These are phyloP conservation scores for Drosophila crucigera DNA, from an alignment of 2,888 invertebrate genomes.

Conservation along the genomic window DNA sequence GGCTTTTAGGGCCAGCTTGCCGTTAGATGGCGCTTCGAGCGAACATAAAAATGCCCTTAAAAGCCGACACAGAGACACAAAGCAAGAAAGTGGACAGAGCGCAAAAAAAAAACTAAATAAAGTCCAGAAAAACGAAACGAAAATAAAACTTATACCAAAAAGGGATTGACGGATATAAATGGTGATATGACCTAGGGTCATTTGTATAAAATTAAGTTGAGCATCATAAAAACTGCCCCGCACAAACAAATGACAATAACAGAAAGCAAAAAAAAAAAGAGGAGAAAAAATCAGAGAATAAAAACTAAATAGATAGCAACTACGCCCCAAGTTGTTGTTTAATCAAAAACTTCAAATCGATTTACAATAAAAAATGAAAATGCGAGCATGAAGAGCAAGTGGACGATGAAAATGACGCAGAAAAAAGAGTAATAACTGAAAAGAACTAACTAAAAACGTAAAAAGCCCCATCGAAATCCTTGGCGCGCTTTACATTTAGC, in stretches of 20 bases:
- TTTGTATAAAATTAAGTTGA: conserved; percentile 81
- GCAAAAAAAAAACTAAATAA: conserved; percentile 15
- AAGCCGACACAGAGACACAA: conserved; percentile 59
- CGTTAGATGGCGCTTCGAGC: conserved; percentile 78
- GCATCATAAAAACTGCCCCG: conserved; percentile 71
- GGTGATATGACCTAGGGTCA: conserved; percentile 81
- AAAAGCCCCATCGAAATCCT: conserved; percentile 45
- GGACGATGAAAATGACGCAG: neutral
- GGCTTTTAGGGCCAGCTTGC: conserved; percentile 77
- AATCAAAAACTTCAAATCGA: conserved; percentile 79
- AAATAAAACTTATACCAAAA: conserved; percentile 80
- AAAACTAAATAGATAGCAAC: conserved; percentile 59
- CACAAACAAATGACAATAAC: conserved; percentile 66
- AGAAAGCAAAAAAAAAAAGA: conserved; percentile 19
- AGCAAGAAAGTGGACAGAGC: conserved; percentile 34
- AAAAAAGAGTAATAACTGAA: conserved; percentile 8
- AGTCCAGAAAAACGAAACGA: conserved; percentile 63
- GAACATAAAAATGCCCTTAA: conserved; percentile 80
- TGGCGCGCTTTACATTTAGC: conserved; percentile 54
- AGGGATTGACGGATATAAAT: conserved; percentile 81
- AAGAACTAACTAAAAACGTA: conserved; percentile 55
- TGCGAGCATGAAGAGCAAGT: neutral
- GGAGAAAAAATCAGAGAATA: conserved; percentile 22
- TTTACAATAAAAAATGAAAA: conserved; percentile 69
- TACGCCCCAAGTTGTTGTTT: conserved; percentile 61